Conservation (phyloP, 2,113 vertebrate genomes). For the Tragelaphus imberbis region DNA sequence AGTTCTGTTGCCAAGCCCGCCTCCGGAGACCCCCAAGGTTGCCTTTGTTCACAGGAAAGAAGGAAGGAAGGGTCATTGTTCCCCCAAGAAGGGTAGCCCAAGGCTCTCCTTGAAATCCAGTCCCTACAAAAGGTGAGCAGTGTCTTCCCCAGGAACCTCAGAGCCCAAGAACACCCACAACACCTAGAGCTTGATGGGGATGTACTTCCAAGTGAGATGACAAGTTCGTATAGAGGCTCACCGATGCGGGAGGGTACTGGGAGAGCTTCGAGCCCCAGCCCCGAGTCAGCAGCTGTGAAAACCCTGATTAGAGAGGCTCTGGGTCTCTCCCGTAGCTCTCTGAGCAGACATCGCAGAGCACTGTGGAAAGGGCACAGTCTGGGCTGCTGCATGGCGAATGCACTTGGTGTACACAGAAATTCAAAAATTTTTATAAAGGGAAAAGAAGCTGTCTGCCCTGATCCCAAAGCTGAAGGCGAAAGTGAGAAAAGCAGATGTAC, state of each 20-base stretch:
- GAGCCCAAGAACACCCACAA: not conserved
- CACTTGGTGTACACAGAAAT: not conserved
- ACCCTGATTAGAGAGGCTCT: not conserved
- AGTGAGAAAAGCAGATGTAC: not conserved
- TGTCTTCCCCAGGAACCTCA: not conserved
- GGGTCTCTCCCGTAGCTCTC: not conserved
- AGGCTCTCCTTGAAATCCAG: not conserved
- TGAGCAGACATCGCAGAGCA: not conserved
- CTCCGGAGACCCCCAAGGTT: not conserved
- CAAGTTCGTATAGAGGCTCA: not conserved
- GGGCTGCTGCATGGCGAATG: not conserved
- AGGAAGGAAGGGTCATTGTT: not conserved
- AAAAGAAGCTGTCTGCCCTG: not conserved
- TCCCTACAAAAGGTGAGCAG: not conserved
- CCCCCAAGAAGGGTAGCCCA: not conserved
- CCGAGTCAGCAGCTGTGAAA: not conserved
- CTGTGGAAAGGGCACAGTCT: not conserved
- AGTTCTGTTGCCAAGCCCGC: not conserved
- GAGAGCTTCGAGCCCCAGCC: not conserved
- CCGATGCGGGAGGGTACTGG: no score
- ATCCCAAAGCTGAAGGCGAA: not conserved
- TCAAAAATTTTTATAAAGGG: not conserved
- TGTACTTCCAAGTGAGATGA: not conserved
- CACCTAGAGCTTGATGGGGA: not conserved
- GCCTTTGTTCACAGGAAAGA: not conserved